Conservation (phyloP, 2,888 invertebrate genomes). For the Omphaloscelis lunosa region DNA sequence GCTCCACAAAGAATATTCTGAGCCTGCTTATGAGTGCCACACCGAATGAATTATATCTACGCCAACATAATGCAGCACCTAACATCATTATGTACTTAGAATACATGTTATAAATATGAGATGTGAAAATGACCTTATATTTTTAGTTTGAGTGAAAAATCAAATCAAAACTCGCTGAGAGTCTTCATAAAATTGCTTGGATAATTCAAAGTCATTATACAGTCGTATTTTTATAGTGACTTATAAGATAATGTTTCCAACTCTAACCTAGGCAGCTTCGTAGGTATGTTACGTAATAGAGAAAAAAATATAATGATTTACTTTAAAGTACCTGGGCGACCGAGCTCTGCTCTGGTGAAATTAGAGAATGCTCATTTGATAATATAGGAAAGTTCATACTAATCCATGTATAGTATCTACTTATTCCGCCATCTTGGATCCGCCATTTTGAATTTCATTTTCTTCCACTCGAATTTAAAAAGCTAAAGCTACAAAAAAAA, state of each 20-base stretch:
- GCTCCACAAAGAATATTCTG: slow-evolving; percentile 70
- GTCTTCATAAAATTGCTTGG: slow-evolving; percentile 5
- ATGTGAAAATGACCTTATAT: slow-evolving; percentile 38
- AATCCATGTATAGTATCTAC: too few relatives aligned
- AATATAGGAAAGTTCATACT: too few relatives aligned
- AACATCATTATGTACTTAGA: slow-evolving; percentile 61
- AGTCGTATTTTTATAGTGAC: not conserved
- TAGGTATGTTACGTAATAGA: not conserved
- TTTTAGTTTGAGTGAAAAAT: slow-evolving; percentile 60
- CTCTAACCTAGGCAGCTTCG: not conserved
- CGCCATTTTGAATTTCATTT: too few relatives aligned
- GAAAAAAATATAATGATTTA: not conserved
- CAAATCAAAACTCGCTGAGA: slow-evolving; percentile 40
- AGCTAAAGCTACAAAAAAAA: too few relatives aligned
- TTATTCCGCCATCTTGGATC: too few relatives aligned
- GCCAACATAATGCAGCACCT: slow-evolving; percentile 56
- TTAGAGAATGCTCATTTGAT: too few relatives aligned
- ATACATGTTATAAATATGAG: slow-evolving; percentile 50
- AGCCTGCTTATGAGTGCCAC: slow-evolving; percentile 67
- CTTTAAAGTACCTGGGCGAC: too few relatives aligned
- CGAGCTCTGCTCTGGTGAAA: too few relatives aligned
- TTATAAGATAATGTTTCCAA: not conserved
- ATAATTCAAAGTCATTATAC: not conserved
- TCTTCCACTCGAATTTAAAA: too few relatives aligned
- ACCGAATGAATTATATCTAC: slow-evolving; percentile 66